Base-by-base conservation (phyloP, 2,888 invertebrate genomes). In the Conus canariensis region DNA sequence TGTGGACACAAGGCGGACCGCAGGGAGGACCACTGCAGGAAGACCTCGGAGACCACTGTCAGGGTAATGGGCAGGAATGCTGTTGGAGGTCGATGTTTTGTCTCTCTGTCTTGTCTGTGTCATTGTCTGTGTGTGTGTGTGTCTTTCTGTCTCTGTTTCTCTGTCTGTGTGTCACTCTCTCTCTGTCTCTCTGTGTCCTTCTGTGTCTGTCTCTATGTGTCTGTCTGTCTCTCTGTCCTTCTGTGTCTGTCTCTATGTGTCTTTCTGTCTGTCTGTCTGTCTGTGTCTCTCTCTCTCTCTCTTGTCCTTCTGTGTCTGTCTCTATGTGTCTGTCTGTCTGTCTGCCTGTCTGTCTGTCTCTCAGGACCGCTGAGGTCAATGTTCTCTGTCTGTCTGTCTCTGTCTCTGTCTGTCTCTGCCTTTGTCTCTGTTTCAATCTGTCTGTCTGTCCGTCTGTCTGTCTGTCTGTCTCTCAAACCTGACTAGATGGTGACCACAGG, bases 41-140 rank as follows among this genome's bases (percentile, higher is more conserved):
- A 93, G 90, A 92, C 93, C 0, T 92, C 92, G 6, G 94, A 95
- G 59, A 93, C 93, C 45, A 94, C 94, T 25, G 93, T 94, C 8
- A 93, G 94, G 94, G 95, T 95, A 91, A 87, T 10, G 80, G 30
- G 45, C 45, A 4, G 45, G 45, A 45, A 45, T 45, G 45, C 45
- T 45, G 45, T 45, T 2, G 45, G 45, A 45, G 45, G 45, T 45
- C 45, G 45, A 16, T 4, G 64, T 7, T 64, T 16, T 64, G 64
- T 64, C 10, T 64, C 64, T 64, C 64, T 64, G 64, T 64, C 64
- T 64, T 64, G 12, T 64, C 64, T 64, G 64, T 64, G 12, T 64
- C 16, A 7, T 5, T 64, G 16, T 14, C 6, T 16, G 12, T 64
- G 16, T 64, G 16, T 64, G 12, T 74, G n/a, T n/a, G 74, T n/a